phyloP scores from a whole-genome alignment of 2,888 invertebrate species.

The Chymomyza procnemis region DNA sequence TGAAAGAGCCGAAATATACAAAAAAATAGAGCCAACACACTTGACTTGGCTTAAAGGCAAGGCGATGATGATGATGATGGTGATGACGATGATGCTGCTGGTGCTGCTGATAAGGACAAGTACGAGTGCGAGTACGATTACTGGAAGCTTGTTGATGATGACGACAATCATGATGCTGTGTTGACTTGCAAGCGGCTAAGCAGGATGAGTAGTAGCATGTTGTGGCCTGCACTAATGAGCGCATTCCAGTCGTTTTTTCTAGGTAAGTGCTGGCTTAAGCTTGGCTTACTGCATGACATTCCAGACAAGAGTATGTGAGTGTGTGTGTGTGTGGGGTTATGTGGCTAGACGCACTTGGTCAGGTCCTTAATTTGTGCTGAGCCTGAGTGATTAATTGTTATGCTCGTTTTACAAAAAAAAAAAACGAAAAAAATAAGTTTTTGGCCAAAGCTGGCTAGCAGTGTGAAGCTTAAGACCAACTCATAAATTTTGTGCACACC shows the following conservation, averaged over 20 bases:
- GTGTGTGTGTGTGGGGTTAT: conserved; percentile 7
- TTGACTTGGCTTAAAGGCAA: conserved; percentile 1
- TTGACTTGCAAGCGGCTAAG: neutral
- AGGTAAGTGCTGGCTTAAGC: conserved; percentile 59
- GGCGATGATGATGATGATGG: neutral
- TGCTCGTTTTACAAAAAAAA: too few species aligned
- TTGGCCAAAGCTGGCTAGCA: too few species aligned
- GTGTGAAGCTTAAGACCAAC: too few species aligned
- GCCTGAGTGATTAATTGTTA: too few species aligned
- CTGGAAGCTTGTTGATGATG: neutral
- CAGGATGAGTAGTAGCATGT: neutral
- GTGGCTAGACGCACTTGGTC: neutral
- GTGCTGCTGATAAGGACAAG: neutral
- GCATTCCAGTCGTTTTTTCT: conserved; percentile 3
- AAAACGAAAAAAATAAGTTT: too few species aligned
- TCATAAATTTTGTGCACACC: too few species aligned
- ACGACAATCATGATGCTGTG: neutral
- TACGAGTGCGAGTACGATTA: too few species aligned
- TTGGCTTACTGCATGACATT: neutral
- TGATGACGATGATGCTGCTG: neutral
- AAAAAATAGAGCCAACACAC: neutral
- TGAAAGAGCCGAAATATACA: conserved; percentile 27
- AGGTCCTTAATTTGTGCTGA: too few species aligned
- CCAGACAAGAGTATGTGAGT: neutral
- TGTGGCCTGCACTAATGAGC: neutral